phyloP scores from a whole-genome alignment of 2,113 vertebrate genomes.

The Dromaius novaehollandiae region DNA sequence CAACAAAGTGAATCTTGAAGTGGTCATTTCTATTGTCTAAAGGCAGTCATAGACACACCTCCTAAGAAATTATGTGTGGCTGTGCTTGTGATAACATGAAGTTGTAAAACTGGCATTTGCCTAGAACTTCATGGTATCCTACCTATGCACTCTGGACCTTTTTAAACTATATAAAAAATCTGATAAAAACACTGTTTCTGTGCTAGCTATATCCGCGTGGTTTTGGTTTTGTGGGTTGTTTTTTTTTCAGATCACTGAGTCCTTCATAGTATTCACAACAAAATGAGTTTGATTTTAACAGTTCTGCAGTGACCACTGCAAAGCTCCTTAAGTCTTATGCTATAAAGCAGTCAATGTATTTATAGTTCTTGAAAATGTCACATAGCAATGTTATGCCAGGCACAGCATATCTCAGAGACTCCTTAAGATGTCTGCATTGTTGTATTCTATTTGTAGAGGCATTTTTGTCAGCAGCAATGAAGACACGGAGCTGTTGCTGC shows the following conservation, averaged over 20 bases:
- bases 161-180: not conserved
- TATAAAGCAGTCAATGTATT: conserved; percentile 62
- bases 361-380: conserved; percentile 60
- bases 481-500: conserved; percentile 16
- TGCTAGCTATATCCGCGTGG: not conserved
- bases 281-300: conserved; percentile 29
- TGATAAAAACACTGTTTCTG: not conserved
- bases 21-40: conserved; percentile 49
- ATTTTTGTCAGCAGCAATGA: conserved; percentile 40
- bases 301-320: conserved; percentile 52
- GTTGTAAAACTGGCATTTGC: conserved; percentile 43
- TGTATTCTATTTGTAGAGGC: conserved; percentile 53
- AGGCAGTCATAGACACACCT: conserved; percentile 49
- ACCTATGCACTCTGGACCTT: not conserved
- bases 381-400: conserved; percentile 44
- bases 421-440: conserved; percentile 56
- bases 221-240: not conserved
- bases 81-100: conserved; percentile 44
- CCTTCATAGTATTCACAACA: not conserved
- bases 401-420: conserved; percentile 40
- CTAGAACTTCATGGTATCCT: conserved; percentile 40
- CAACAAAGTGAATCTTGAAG: conserved; percentile 58
- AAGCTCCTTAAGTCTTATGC: conserved; percentile 61
- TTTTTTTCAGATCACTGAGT: not conserved
- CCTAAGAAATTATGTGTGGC: conserved; percentile 36